Percentiles rank a stretch among this genome's conserved stretches.
These are phyloP conservation scores for Brachionus koreanus DNA, from an alignment of 1,140 invertebrate genomes.

Conservation along the genomic window DNA sequence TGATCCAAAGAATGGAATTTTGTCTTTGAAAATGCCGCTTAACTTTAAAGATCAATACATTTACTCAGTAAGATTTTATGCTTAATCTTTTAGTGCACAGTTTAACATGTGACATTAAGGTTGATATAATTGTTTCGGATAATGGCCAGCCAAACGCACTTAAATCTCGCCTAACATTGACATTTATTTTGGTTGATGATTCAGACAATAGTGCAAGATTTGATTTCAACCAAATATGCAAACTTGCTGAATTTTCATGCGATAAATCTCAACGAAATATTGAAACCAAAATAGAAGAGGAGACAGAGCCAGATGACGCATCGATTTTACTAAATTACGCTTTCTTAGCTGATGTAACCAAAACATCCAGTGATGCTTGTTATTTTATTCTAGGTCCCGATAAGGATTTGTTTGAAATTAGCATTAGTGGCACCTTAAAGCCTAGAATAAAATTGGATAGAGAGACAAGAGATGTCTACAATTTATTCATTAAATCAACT, in stretches of 20 bases:
- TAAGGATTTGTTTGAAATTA: background rate
- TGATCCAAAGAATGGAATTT: background rate
- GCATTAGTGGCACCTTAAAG: background rate
- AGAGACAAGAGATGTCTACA: background rate
- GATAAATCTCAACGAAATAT: conserved; percentile 3
- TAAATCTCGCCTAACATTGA: background rate
- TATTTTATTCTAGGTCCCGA: conserved; percentile 13
- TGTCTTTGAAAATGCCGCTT: background rate
- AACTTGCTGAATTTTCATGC: background rate
- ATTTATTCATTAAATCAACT: conserved; percentile 6
- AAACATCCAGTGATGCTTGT: background rate
- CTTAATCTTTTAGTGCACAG: background rate
- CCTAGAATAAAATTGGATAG: background rate
- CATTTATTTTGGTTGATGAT: conserved; percentile 26
- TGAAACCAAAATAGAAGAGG: background rate
- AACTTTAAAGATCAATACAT: background rate
- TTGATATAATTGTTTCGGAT: conserved; percentile 35
- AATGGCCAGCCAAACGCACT: background rate
- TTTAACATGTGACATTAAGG: background rate
- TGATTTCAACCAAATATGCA: background rate
- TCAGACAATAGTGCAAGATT: conserved; percentile 10
- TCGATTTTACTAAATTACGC: background rate
- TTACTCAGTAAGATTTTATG: background rate
- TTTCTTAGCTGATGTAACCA: background rate
- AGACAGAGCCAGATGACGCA: background rate